Conservation (phyloP, 2,888 invertebrate species). For the Macaria notata region DNA sequence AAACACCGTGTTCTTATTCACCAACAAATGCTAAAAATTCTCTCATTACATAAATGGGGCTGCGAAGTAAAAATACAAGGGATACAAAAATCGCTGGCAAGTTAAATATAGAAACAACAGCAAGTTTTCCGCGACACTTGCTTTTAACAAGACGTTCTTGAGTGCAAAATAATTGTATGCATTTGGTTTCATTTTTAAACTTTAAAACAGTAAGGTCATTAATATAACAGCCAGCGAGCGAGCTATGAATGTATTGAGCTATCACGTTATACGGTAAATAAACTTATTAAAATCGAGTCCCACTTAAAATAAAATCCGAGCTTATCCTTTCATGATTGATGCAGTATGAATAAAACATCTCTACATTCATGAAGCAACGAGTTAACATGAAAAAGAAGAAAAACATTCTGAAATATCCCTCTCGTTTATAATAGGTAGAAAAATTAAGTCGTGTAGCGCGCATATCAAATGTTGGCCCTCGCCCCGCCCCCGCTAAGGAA, state of each 20-base stretch:
- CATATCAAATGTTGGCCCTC: too few species aligned
- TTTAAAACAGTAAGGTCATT: neutral
- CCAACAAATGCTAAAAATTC: conserved; percentile 39
- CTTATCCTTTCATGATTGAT: neutral
- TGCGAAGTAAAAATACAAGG: conserved; percentile 32
- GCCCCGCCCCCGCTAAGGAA: too few species aligned
- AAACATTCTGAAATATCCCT: conserved; percentile 13
- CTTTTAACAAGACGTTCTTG: conserved; percentile 37
- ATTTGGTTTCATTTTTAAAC: conserved; percentile 7
- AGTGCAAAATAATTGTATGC: conserved; percentile 29
- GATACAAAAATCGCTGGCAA: conserved; percentile 27
- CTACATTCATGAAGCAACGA: conserved; percentile 2
- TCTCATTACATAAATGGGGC: conserved; percentile 43
- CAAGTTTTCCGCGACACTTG: conserved; percentile 37
- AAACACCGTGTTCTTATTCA: conserved; percentile 25
- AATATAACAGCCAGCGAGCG: neutral
- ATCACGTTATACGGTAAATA: too few species aligned
- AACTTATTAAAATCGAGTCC: too few species aligned
- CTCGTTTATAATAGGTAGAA: conserved; percentile 11
- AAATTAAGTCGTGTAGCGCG: too few species aligned
- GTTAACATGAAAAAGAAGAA: conserved; percentile 5
- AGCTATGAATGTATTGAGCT: too few species aligned
- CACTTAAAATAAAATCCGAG: too few species aligned
- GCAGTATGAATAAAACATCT: conserved; percentile 3
- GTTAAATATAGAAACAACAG: conserved; percentile 33